Base-by-base conservation (phyloP, 1,140 invertebrate species). In the Drosophila melanogaster region DNA sequence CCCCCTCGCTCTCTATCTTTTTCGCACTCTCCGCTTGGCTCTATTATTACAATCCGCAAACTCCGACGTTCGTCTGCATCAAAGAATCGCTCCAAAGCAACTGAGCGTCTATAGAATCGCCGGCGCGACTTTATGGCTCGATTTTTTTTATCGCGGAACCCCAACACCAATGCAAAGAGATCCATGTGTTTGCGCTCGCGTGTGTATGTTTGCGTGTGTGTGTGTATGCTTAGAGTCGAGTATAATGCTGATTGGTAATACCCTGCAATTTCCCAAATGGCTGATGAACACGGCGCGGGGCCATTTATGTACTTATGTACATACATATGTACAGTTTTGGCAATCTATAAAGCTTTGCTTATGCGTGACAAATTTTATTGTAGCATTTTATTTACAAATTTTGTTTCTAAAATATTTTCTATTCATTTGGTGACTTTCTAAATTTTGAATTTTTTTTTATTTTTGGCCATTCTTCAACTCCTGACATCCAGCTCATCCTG, bases 11-110 rank as follows among this genome's bases (percentile, higher is more conserved):
- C 40, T 14, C 37, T 38, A 12, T 38, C 37, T 14, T 14, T 38
- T 12, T 38, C 37, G 14, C 37, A 4, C 37, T 14, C 37, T 11
- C 37, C 4, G 37, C 1, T 14, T 38, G n/a, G 14, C 4, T n/a
- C 14, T 44, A 15, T 30, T 22, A 11, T 17, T 11, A 38, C 24
- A 44, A 44, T 35, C 15, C 8, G 26, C n/a, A 11, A 55, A 55
- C 76, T 41, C 51, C 47, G 56, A 11, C 15, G 54, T 43, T 37
- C 22, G 51, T 58, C 60, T 50, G 49, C 33, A 17, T 61, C 55
- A 47, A 80, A 80, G 72, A 81, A 67, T 62, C 59, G 83, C 79
- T 83, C 44, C 40, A 79, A 65, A 67, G 61, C 40, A 64, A 79
- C 79, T 86, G 83, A 72, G 65, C 55, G 40, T 11, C 1, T 2